Conservation (phyloP, 30 jellyfish, hydroid and myxozoan genomes). For the Hydractinia symbiolongicarpus region DNA sequence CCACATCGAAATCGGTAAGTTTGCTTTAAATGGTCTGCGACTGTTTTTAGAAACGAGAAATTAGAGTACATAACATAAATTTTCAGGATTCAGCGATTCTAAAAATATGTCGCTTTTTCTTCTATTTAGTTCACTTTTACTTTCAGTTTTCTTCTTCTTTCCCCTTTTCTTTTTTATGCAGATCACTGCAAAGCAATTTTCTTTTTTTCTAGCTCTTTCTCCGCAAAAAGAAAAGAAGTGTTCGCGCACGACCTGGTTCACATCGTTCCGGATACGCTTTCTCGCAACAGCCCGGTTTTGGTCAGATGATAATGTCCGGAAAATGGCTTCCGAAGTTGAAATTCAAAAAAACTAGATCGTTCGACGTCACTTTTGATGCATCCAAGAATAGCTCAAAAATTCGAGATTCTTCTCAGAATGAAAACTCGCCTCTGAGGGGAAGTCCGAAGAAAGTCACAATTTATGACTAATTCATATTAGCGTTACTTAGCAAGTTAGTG, state of each 20-base stretch:
- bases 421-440: too few species aligned
- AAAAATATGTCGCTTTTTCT: too few species aligned
- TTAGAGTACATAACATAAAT: too few species aligned
- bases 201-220: slow-evolving; percentile 35
- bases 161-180: too few species aligned
- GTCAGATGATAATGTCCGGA: slow-evolving; percentile 86
- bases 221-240: slow-evolving; percentile 60
- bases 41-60: too few species aligned
- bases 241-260: slow-evolving; percentile 81
- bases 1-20: slow-evolving; percentile 52
- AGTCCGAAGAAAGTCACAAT: too few species aligned
- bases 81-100: too few species aligned
- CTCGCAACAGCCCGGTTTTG: slow-evolving; percentile 88
- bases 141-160: too few species aligned
- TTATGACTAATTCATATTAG: too few species aligned
- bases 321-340: slow-evolving; percentile 82
- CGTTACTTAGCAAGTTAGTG: too few species aligned
- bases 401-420: too few species aligned
- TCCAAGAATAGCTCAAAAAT: neutral
- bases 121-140: too few species aligned
- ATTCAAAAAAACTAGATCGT: slow-evolving; percentile 45
- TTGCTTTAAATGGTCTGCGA: neutral
- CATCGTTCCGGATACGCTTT: slow-evolving; percentile 90
- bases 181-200: neutral
- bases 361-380: slow-evolving; percentile 37